Evolutionary conservation across 2,888 invertebrate genomes (phyloP).

Genomic region (Campopleginae sp.): DNA sequence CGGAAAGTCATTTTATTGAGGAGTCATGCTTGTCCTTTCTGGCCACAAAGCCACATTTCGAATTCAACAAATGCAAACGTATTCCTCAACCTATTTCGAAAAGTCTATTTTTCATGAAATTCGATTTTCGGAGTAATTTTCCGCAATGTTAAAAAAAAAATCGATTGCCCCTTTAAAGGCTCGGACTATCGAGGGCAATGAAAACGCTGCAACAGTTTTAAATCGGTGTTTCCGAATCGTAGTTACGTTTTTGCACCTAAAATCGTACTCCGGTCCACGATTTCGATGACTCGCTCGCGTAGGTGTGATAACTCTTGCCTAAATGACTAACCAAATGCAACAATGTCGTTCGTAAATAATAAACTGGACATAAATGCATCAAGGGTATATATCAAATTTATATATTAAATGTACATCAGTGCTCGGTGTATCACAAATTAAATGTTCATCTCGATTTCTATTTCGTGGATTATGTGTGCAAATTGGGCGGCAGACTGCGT

Average conservation of each 20-base stretch:
- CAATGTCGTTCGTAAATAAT: not conserved
- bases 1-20: too few species aligned
- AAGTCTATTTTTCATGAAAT: not conserved
- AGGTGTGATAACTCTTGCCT: not conserved
- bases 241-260: not conserved
- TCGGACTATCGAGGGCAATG: not conserved
- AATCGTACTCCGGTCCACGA: not conserved
- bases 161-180: not conserved
- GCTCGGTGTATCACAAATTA: not conserved
- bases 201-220: not conserved
- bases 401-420: not conserved
- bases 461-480: not conserved
- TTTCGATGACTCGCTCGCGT: not conserved
- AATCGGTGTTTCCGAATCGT: not conserved
- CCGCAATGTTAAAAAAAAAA: not conserved
- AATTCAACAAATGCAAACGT: too few species aligned
- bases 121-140: not conserved
- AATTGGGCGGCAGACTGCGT: not conserved
- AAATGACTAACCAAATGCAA: constrained; percentile 9
- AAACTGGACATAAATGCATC: not conserved
- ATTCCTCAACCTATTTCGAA: too few species aligned
- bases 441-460: constrained; percentile 16
- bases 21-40: too few species aligned
- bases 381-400: not conserved
- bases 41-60: too few species aligned